These are phyloP conservation scores for Lordiphosa fenestrarum DNA, from an alignment of 2,888 invertebrate genomes.

Conservation along the genomic window DNA sequence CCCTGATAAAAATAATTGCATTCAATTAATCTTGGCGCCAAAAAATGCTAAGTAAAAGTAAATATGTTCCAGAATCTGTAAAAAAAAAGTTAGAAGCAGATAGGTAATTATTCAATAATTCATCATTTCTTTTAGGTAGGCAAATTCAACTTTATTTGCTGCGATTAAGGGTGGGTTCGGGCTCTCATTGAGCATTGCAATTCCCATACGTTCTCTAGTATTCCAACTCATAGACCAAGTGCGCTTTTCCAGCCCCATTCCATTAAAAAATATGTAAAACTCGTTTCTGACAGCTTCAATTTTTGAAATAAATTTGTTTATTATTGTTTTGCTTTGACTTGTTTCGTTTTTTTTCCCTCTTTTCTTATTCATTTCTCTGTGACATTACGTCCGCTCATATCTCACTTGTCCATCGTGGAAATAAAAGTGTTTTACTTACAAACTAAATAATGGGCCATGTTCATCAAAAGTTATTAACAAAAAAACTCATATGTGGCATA, in stretches of 20 bases:
- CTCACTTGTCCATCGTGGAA: conserved; percentile 34
- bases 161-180: no score
- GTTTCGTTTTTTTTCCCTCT: conserved; percentile 20
- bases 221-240: no score
- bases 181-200: no score
- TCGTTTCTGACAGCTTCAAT: conserved; percentile 18
- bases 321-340: conserved; percentile 56
- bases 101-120: no score
- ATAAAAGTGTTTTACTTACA: conserved; percentile 52
- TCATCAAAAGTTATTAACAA: conserved; percentile 32
- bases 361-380: conserved; percentile 21
- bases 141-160: no score
- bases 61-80: no score
- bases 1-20: no score
- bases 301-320: conserved; percentile 69
- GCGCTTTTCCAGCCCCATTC: background rate
- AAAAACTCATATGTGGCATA: conserved; percentile 26
- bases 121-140: no score
- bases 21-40: no score
- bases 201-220: no score
- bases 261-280: conserved; percentile 10
- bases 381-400: conserved; percentile 10
- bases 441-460: conserved; percentile 69
- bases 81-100: no score
- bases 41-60: no score